A percentile compares a stretch with the other conserved stretches of the same genome.
phyloP scores from a whole-genome alignment of 2,888 invertebrate genomes.

The Pemphredon lugubris region DNA sequence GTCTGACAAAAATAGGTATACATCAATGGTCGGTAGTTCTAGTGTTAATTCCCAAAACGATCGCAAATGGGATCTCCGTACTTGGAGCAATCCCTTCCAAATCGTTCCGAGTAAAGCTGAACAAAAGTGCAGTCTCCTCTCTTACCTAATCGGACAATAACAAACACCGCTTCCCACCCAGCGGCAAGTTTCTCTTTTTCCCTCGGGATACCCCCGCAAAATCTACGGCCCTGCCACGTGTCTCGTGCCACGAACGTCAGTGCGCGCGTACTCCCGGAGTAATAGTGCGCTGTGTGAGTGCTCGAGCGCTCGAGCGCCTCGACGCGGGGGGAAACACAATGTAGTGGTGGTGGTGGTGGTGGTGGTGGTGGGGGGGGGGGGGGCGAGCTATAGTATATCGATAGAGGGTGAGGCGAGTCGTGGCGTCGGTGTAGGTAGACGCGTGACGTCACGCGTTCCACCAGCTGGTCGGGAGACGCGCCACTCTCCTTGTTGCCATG shows the following conservation, averaged over 20 bases:
- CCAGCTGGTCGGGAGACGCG: constrained; percentile 60
- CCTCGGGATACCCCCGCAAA: too few relatives aligned
- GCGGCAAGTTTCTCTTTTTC: too few relatives aligned
- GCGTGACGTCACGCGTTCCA: constrained; percentile 66
- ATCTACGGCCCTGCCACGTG: constrained; percentile 54
- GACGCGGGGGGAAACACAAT: not conserved
- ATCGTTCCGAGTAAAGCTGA: too few relatives aligned
- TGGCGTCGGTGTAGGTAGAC: constrained; percentile 51
- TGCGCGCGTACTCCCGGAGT: constrained; percentile 14
- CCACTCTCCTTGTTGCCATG: constrained; percentile 58
- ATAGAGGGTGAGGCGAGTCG: constrained; percentile 8
- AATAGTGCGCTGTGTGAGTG: constrained; percentile 12
- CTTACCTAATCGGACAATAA: too few relatives aligned
- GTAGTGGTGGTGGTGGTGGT: not conserved
- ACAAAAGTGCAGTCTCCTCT: too few relatives aligned
- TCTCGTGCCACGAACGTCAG: constrained; percentile 38
- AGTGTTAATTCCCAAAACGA: too few relatives aligned
- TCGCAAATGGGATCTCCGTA: too few relatives aligned
- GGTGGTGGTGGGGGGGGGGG: not conserved
- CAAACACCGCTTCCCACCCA: too few relatives aligned
- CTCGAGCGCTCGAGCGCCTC: not conserved
- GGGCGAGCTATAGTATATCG: too few relatives aligned
- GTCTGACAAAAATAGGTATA: too few relatives aligned
- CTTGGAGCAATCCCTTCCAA: too few relatives aligned
- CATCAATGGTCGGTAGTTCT: too few relatives aligned